Conservation (phyloP, 2,797 vertebrate genomes). For the Tauraco hartlaubi region DNA sequence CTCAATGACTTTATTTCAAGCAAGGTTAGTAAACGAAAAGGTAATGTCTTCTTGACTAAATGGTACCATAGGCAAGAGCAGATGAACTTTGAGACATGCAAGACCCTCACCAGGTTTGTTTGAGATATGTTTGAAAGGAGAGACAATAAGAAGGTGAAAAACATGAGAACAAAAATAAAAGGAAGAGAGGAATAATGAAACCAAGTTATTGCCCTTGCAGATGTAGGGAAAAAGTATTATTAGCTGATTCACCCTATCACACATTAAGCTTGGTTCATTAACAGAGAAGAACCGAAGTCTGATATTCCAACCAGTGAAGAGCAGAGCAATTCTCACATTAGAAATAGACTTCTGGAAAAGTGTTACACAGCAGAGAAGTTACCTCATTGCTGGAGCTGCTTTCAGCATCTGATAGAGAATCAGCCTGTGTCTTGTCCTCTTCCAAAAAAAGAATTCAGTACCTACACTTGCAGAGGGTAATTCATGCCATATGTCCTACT, state of each 20-base stretch:
- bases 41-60: not conserved
- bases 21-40: not conserved
- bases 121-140: not conserved
- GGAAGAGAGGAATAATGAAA: not conserved
- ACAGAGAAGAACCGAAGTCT: not conserved
- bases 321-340: not conserved
- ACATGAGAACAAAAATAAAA: not conserved
- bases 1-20: not conserved
- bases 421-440: not conserved
- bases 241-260: too few species aligned
- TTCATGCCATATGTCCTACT: not conserved
- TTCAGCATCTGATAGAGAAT: not conserved
- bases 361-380: not conserved
- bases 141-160: not conserved
- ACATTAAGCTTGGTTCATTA: not conserved
- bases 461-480: not conserved
- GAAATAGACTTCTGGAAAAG: not conserved
- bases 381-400: not conserved
- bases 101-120: not conserved
- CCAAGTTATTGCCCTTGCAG: not conserved
- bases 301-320: not conserved
- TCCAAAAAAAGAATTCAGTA: not conserved
- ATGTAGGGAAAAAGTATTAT: not conserved
- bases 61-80: not conserved
- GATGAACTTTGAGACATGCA: not conserved